Evolutionary conservation across 2,113 vertebrate genomes (phyloP).

Genomic region (Boulengeromyrus knoepffleri): DNA sequence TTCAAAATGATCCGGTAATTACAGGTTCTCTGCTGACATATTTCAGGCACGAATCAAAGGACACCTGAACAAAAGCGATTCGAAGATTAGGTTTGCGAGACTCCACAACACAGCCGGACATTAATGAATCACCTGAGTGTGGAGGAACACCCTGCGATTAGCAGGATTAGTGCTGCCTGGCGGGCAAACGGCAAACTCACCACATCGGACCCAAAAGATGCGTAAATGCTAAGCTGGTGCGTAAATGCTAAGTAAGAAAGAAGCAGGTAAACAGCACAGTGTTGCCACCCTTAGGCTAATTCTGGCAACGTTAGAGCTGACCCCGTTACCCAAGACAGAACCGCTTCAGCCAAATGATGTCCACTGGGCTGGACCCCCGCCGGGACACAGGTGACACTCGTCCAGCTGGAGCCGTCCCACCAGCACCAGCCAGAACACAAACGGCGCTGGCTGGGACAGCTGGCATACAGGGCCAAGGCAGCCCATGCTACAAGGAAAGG

Average conservation of each 20-base stretch:
- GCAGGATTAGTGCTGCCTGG: neutral
- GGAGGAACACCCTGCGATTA: neutral
- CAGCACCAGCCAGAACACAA: neutral
- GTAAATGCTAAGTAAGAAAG: neutral
- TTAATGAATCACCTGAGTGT: neutral
- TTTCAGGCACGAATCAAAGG: constrained; percentile 1
- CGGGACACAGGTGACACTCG: neutral
- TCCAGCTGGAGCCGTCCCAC: neutral
- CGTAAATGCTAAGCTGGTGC: too few species aligned
- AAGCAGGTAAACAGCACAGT: neutral
- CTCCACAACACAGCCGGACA: neutral
- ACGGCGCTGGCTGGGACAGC: neutral
- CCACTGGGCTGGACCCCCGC: neutral
- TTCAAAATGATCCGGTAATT: neutral
- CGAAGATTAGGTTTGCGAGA: neutral
- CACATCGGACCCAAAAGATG: neutral
- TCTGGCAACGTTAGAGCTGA: neutral
- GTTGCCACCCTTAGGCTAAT: neutral
- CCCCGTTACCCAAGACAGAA: neutral
- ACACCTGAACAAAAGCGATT: neutral
- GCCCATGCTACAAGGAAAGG: neutral
- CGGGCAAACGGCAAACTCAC: neutral
- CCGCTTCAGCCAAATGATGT: neutral
- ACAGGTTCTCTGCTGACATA: neutral
- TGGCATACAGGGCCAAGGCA: neutral